A percentile compares a stretch with the other conserved stretches of the same genome.
Conservation (phyloP, 2,113 vertebrate species). For the Oceanodroma tethys region DNA sequence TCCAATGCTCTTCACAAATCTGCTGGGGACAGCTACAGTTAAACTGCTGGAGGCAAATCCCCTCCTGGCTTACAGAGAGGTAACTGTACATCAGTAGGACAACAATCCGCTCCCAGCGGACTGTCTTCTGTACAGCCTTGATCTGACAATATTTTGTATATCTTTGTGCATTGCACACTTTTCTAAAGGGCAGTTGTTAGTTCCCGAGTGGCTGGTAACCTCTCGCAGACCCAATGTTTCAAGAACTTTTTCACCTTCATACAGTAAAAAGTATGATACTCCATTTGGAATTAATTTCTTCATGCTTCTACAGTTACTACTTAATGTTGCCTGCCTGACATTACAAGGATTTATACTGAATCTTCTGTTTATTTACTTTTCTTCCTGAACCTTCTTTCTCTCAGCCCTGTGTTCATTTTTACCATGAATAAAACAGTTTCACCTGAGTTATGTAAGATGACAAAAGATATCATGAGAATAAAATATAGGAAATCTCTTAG, state of each 20-base stretch:
- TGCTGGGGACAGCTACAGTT: not conserved
- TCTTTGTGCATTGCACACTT: not conserved
- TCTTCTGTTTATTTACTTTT: constrained; percentile 12
- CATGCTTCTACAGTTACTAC: not conserved
- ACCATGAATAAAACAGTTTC: not conserved
- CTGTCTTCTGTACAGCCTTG: not conserved
- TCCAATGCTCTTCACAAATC: not conserved
- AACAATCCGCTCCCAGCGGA: not conserved
- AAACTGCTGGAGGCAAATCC: not conserved
- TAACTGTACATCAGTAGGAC: not conserved
- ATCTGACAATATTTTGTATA: not conserved
- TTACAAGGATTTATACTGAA: not conserved
- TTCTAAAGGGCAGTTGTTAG: not conserved
- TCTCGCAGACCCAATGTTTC: not conserved
- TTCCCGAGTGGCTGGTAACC: not conserved
- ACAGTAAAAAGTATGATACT: not conserved
- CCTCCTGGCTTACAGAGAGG: not conserved
- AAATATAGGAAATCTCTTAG: not conserved
- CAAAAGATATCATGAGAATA: not conserved
- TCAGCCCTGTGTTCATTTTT: not conserved
- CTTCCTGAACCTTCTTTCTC: not conserved
- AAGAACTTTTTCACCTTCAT: not conserved
- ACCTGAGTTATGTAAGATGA: not conserved
- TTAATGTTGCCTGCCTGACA: not conserved
- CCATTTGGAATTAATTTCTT: constrained; percentile 10